phyloP scores from a whole-genome alignment of 2,113 vertebrate species.

The Tachysurus fulvidraco region DNA sequence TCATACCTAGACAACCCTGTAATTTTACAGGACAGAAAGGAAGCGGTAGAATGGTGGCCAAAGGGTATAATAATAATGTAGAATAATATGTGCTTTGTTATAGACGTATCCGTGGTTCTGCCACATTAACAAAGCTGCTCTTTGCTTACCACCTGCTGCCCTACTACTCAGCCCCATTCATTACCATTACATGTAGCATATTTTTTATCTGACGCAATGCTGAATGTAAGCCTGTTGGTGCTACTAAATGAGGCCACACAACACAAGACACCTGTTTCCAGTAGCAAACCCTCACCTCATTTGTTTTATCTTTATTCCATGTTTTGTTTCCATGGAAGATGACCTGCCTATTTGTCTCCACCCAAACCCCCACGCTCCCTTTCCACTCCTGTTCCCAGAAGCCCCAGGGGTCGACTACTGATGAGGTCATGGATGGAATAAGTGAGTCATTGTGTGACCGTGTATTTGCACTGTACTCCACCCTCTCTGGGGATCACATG shows the following conservation, averaged over 20 bases:
- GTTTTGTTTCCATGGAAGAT: constrained; percentile 43
- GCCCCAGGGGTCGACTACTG: constrained; percentile 16
- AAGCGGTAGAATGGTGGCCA: background rate
- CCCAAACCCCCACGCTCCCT: constrained; percentile 25
- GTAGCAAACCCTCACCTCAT: constrained; percentile 11
- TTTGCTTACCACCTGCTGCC: background rate
- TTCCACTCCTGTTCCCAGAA: constrained; percentile 49
- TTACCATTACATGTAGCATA: background rate
- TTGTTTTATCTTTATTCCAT: constrained; percentile 43
- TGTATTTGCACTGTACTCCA: constrained; percentile 23
- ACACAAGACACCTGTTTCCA: constrained; percentile 49
- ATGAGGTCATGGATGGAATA: constrained; percentile 53
- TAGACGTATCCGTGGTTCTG: too few species aligned
- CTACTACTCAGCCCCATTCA: background rate
- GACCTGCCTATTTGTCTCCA: constrained; percentile 26
- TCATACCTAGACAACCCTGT: background rate
- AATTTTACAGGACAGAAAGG: background rate
- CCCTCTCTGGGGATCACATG: constrained; percentile 22
- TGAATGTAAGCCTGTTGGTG: constrained; percentile 15
- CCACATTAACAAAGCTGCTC: background rate
- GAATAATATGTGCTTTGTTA: background rate
- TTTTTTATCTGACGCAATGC: constrained; percentile 12
- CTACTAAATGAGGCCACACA: constrained; percentile 15
- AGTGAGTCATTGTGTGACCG: constrained; percentile 44
- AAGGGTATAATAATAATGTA: background rate